phyloP scores from a whole-genome alignment of 2,113 vertebrate species.

The Myotis yumanensis region DNA sequence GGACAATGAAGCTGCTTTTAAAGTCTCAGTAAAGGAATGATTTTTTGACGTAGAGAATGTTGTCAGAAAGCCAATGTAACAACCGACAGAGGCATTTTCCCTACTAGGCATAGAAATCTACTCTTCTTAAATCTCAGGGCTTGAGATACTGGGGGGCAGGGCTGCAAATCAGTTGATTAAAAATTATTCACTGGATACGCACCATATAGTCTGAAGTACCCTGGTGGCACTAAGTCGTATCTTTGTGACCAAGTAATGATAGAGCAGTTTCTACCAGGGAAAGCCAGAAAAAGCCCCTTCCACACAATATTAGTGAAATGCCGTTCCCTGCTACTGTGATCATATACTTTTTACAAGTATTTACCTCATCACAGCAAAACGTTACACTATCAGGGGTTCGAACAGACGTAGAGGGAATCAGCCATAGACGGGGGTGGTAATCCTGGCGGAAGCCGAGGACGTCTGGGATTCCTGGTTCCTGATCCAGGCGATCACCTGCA shows the following conservation, averaged over 20 bases:
- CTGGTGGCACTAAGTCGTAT: neutral
- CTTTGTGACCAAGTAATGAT: neutral
- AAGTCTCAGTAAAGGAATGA: neutral
- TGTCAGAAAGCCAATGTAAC: neutral
- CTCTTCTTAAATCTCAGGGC: neutral
- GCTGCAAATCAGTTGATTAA: neutral
- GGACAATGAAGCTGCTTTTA: neutral
- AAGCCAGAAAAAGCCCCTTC: neutral
- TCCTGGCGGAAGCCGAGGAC: neutral
- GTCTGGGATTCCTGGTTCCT: neutral
- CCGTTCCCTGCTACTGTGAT: neutral
- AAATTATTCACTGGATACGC: neutral
- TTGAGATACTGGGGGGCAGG: neutral
- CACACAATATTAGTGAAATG: neutral
- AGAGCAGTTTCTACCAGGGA: neutral
- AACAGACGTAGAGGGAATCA: neutral
- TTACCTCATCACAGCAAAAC: constrained; percentile 2
- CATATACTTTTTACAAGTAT: neutral
- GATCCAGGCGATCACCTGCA: neutral
- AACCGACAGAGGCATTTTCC: neutral
- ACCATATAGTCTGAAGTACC: neutral
- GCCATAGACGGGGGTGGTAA: neutral
- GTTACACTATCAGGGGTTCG: neutral
- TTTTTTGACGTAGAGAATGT: neutral
- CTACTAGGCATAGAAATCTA: neutral